Base-by-base conservation (phyloP, 2,797 vertebrate species). In the Pseudopleuronectes americanus region DNA sequence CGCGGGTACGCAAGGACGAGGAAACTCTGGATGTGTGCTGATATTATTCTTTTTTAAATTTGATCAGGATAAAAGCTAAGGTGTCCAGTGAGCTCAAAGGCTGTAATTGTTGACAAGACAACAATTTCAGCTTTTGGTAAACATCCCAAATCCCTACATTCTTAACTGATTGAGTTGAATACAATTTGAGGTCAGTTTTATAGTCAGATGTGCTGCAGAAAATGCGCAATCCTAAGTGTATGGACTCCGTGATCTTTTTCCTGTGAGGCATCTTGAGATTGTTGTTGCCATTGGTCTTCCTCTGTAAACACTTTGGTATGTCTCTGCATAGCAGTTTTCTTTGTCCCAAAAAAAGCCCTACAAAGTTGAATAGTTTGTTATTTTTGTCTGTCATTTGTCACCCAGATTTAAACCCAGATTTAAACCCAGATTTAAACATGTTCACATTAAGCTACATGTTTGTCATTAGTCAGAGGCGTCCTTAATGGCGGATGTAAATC, bases 361-460 rank as follows among this genome's bases (percentile, higher is more conserved):
- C 57, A 57, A 52, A 54, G 57, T 68, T 4, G 0, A 71, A 63
- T 53, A 71, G 72, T 71, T 70, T 77, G 69, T 78, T 87, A 67
- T 83, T 81, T 84, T 66, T 79, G 74, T 73, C 49, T 33, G 57
- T 64, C 74, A 84, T 89, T 83, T 84, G 58, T 89, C 79, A 80
- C 22, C 51, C 41, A 65, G 72, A 82, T 75, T 84, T 71, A 81
- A 85, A 84, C 62, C 77, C 48, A 3, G 56, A 81, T 75, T 84
- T 71, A 81, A 85, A 84, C 62, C 76, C 48, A 3, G 56, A 81
- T 75, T 72, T 75, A 64, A 86, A 57, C 48, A 26, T 0, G 79
- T 88, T 87, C 89, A 88, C 49, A 55, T 82, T 78, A 49, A 59
- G 28, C 76, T 57, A 49, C 67, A 73, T 47, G 14, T 31, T 24